Evolutionary conservation across 2,888 invertebrate species (phyloP), one percentile per base, ranked within the genome.

Genomic region (Galeruca laticollis): DNA sequence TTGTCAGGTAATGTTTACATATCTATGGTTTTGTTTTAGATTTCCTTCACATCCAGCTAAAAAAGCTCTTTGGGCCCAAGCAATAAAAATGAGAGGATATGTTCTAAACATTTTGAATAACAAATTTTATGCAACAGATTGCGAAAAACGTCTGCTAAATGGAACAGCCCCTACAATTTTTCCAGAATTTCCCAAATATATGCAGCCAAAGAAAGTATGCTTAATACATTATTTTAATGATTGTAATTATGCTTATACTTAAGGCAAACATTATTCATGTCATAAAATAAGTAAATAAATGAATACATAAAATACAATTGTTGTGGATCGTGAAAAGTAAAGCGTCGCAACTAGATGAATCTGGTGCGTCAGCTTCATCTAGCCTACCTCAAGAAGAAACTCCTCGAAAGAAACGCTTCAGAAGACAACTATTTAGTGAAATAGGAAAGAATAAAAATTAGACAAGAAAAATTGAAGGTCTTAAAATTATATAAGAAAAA

Each of bases 41-140:
- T 37, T 37, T 37, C 35, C 35, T 37, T 10, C 35, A 11, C 11
- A 37, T 37, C 9, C 11, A 11, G 35, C 13, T 11, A 37, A 37
- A 37, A 35, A 37, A 37, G 13, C 10, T 37, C 35, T 37, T 37
- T 37, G 35, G 35, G 11, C 13, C 13, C 2, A 37, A 11, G 35
- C 35, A 37, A 11, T 37, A 11, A 43, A 67, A 62, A 68, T 33
- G 35, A 57, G 18, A 62, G 60, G 40, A 33, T 71, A 51, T 70
- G 70, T 64, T 71, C 71, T n/a, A 67, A 71, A 31, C 71, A 68
- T 57, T 71, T 71, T 64, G 63, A 68, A 59, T 31, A 31, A 26
- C 18, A 33, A 15, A 68, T 51, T 47, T 71, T 70, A 73, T 60
- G 64, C 57, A 64, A 56, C 52, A 51, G 68, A 49, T 11, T n/a